Base-by-base conservation (phyloP, 2,113 vertebrate genomes). In the Rhinoderma darwinii region DNA sequence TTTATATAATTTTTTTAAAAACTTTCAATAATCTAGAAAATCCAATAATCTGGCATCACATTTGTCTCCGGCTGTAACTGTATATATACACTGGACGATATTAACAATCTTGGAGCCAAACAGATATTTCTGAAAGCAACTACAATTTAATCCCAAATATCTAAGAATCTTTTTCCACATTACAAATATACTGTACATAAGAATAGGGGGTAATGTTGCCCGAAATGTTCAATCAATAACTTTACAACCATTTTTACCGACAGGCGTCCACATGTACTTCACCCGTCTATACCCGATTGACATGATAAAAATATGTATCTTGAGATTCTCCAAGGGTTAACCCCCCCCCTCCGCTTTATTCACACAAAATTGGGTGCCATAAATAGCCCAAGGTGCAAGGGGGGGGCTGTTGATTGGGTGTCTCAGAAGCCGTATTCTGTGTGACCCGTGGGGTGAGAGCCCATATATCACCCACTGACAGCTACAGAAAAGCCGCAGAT, bases 381-480 rank as follows among this genome's bases (percentile, higher is more conserved):
- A 87, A 82, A 87, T 87, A 87, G 86, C 79, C 86, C 15, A 35
- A n/a, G 86, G 86, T 87, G 68, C 86, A 54, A 93, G 94, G 94
- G 95, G 95, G 94, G 94, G 95, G 95, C 95, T 95, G 94, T 92
- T 95, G 95, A 96, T 96, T 96, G 86, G 95, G 95, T 95, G 95
- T 95, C 84, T 95, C 93, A 91, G 90, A 85, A 87, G 86, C 86
- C 86, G 86, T 87, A 87, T 87, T 87, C 86, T 63, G 93, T 91
- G 94, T 95, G 95, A 96, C 95, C 95, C 88, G 94, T 75, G 93
- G 94, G 95, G 95, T 96, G 95, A 96, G 94, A 94, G 94, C 96
- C 96, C 96, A 98, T 98, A 97, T 96, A 98, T 98, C 97, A 98
- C 95, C 93, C 95, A 95, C 96, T 98, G 97, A 97, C 97, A 98